Conservation (phyloP, 2,797 vertebrate species). For the Petrocephalus sullivani region DNA sequence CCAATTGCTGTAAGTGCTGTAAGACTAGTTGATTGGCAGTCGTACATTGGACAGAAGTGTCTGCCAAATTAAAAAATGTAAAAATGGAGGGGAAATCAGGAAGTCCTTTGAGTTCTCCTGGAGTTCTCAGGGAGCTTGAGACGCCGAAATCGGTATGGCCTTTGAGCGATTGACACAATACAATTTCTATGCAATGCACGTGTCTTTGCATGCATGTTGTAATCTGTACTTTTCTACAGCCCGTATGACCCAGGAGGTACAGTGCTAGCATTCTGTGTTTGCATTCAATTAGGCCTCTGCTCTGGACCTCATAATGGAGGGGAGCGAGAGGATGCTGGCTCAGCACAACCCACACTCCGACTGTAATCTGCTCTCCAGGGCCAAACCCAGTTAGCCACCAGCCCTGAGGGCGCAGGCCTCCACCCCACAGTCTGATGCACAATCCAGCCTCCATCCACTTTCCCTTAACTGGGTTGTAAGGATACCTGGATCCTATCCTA, state of each 20-base stretch:
- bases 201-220: not conserved
- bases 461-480: not conserved
- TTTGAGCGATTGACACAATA: not conserved
- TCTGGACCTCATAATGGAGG: not conserved
- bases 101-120: not conserved
- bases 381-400: not conserved
- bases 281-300: not conserved
- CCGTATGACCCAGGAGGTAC: not conserved
- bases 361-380: not conserved
- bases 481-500: not conserved
- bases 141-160: not conserved
- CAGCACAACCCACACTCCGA: not conserved
- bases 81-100: not conserved
- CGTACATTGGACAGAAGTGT: not conserved
- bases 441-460: not conserved
- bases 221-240: not conserved
- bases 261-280: not conserved
- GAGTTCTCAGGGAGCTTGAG: not conserved
- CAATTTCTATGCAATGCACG: not conserved
- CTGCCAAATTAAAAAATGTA: not conserved
- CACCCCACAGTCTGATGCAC: not conserved
- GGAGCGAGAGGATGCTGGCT: not conserved
- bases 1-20: not conserved
- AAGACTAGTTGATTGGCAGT: not conserved
- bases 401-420: not conserved